Evolutionary conservation across 2,888 invertebrate species (phyloP).

Genomic region (Ormyrus thymus): DNA sequence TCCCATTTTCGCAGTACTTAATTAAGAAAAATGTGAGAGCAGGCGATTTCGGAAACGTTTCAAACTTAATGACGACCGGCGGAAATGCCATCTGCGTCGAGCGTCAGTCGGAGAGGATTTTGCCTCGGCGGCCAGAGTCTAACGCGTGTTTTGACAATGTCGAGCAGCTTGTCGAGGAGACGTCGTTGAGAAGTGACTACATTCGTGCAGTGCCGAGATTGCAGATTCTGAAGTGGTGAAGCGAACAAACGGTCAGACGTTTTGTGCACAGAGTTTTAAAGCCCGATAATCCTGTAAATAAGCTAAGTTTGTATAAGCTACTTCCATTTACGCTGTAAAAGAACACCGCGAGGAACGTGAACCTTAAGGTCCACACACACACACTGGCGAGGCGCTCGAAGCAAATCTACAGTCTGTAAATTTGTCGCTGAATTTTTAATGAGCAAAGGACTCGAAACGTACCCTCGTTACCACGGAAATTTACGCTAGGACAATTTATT

Average conservation of each 20-base stretch:
- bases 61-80: constrained; percentile 10
- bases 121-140: neutral
- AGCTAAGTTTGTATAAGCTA: neutral
- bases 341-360: neutral
- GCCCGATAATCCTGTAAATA: too few relatives aligned
- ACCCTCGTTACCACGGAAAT: neutral
- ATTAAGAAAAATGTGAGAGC: constrained; percentile 24
- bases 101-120: neutral
- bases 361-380: neutral
- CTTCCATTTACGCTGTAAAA: neutral
- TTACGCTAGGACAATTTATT: neutral
- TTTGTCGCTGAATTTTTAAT: constrained; percentile 11
- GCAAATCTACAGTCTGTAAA: neutral
- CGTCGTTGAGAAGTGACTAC: neutral
- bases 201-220: constrained; percentile 5
- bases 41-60: constrained; percentile 23
- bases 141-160: neutral
- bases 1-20: constrained; percentile 49
- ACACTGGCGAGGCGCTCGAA: neutral
- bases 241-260: constrained; percentile 21
- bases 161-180: neutral
- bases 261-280: constrained; percentile 6
- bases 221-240: constrained; percentile 5
- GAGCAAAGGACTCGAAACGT: neutral
- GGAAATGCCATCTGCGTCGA: constrained; percentile 36